Evolutionary conservation across 2,113 vertebrate genomes (phyloP), one percentile per base, ranked within the genome.

Genomic region (Setophaga petechia): DNA sequence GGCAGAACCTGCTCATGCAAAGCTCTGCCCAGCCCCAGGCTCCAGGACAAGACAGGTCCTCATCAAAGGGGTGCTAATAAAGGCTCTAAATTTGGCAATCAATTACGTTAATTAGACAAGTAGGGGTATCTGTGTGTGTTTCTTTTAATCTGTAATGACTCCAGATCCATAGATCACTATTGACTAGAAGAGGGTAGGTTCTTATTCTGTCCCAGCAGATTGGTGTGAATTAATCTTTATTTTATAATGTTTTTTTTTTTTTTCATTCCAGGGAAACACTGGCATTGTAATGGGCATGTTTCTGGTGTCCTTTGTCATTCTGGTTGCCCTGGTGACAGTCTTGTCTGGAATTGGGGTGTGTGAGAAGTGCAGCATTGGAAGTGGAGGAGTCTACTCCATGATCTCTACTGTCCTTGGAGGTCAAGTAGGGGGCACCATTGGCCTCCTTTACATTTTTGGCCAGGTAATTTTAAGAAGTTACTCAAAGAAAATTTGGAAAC

Each of bases 311-410:
- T 95, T 98, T 79, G 99, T 99, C 18, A 95, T 99, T 67, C 58
- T 99, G 67, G 99, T 99, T 66, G 99, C 99, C 52, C 95, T 99
- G 55, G 97, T 99, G 75, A 99, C 99, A 0, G 98, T 99, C 90
- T 97, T 99, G 96, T 99, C 99, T 2, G 99, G 99, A 87, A 98
- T 99, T 11, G 99, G 99, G 1, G 98, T 99, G 18, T 98, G 97
- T 88, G 98, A 99, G 89, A 98, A 97, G 51, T 99, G 99, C 68
- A 98, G 98, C 11, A 66, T 99, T 1, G 98, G 99, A 52, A 98
- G 97, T 5, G 99, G 99, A 44, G 99, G 99, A 2, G 98, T 99
- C 79, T 99, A 99, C 95, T 98, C 99, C 89, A 99, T 99, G 99
- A 98, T 99, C 93, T 99, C 99, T 81, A 99, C 98, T 1, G 98